Evolutionary conservation across 2,113 vertebrate genomes (phyloP).

Genomic region (Dipodomys stephensi): DNA sequence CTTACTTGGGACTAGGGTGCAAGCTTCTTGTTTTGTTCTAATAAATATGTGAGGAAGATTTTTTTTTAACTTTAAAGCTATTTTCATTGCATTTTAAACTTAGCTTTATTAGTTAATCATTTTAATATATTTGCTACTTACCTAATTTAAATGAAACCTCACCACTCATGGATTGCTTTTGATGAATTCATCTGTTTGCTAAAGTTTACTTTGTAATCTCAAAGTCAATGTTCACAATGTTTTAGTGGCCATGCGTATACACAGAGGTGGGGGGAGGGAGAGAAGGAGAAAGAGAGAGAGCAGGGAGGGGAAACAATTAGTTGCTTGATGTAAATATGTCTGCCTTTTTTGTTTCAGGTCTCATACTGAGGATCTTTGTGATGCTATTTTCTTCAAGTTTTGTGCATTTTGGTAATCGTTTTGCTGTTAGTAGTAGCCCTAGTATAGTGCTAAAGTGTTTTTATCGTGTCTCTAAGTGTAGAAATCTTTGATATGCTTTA

Average conservation of each 20-base stretch:
- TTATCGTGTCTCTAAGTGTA: background rate
- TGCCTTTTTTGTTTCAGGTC: background rate
- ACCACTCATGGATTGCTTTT: background rate
- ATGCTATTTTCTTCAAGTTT: background rate
- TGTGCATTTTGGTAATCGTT: background rate
- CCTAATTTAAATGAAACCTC: background rate
- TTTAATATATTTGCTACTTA: background rate
- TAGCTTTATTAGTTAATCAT: background rate
- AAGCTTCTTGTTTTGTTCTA: background rate
- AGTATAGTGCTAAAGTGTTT: background rate
- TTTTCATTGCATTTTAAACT: background rate
- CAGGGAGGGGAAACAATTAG: background rate
- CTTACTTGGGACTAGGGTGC: background rate
- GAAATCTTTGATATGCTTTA: background rate
- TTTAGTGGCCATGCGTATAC: background rate
- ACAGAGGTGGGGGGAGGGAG: background rate
- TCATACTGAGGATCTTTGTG: background rate
- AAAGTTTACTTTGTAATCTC: background rate
- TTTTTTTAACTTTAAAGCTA: background rate
- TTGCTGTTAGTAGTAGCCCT: background rate
- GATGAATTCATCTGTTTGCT: background rate
- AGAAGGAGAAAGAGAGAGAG: no score
- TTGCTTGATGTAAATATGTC: rapidly evolving
- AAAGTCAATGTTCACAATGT: rapidly evolving
- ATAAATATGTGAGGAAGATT: background rate